These are phyloP conservation scores for Leptobrachium ailaonicum DNA, from an alignment of 2,113 vertebrate species.

Conservation along the genomic window DNA sequence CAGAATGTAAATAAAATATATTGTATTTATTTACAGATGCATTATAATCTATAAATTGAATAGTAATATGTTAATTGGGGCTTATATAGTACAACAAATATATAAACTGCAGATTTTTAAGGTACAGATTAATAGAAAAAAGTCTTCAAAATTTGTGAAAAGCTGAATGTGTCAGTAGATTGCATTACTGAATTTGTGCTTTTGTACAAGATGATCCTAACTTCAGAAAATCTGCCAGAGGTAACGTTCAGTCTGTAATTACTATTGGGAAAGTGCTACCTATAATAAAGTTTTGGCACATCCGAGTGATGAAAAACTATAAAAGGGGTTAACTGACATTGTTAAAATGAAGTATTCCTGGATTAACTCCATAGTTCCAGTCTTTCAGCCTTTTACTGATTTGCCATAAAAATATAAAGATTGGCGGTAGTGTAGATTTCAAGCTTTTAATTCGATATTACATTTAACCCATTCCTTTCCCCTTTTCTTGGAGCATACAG, in stretches of 20 bases:
- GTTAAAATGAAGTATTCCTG: background rate
- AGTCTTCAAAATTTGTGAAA: background rate
- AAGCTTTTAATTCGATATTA: background rate
- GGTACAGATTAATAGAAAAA: too few species aligned
- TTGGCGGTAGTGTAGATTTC: background rate
- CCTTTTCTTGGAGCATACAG: too few species aligned
- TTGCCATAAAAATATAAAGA: background rate
- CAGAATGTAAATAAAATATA: too few species aligned
- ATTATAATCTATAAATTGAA: too few species aligned
- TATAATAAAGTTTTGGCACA: background rate
- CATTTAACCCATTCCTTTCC: too few species aligned
- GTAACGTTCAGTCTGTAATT: background rate
- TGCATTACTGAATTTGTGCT: background rate
- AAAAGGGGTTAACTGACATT: background rate
- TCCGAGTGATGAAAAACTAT: background rate
- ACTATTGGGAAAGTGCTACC: background rate
- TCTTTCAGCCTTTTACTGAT: background rate
- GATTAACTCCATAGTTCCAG: background rate
- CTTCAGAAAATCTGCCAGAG: too few species aligned
- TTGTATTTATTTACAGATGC: too few species aligned
- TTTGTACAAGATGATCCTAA: too few species aligned
- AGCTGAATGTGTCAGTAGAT: slow-evolving; percentile 6
- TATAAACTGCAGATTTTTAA: too few species aligned
- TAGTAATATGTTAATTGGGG: too few species aligned
- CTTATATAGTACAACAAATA: too few species aligned